Evolutionary conservation across 2,113 vertebrate species (phyloP).

Genomic region (Laterallus jamaicensis): DNA sequence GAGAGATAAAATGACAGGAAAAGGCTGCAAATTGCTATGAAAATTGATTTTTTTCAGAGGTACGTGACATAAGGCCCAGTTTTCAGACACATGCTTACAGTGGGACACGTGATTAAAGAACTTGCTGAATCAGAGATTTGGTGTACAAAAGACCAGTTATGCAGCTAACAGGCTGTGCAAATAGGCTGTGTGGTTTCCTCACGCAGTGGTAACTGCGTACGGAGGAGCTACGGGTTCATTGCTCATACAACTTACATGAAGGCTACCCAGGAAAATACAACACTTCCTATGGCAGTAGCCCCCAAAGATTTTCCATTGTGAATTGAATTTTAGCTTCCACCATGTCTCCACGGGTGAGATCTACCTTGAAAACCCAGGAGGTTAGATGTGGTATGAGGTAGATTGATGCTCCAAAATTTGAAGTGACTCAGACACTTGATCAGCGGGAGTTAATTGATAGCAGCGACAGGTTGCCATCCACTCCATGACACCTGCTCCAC

Average conservation of each 20-base stretch:
- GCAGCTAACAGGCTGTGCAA: slow-evolving; percentile 36
- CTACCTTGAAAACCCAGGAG: not conserved
- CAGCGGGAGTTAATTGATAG: slow-evolving; percentile 19
- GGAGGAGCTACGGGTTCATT: not conserved
- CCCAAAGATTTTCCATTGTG: not conserved
- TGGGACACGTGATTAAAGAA: slow-evolving; percentile 19
- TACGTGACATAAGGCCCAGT: not conserved
- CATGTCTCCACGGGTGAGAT: not conserved
- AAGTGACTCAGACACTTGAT: slow-evolving; percentile 19
- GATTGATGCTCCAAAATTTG: not conserved
- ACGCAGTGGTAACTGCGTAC: accelerated
- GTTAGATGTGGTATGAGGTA: not conserved
- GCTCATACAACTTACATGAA: not conserved
- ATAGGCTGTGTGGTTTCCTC: slow-evolving; percentile 6
- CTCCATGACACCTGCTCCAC: no score
- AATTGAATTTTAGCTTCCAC: not conserved
- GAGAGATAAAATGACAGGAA: not conserved
- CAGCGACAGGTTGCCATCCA: not conserved
- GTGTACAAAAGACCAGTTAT: slow-evolving; percentile 50
- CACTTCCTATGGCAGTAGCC: not conserved
- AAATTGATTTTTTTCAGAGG: slow-evolving; percentile 26
- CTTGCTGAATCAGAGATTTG: slow-evolving; percentile 59
- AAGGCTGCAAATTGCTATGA: not conserved
- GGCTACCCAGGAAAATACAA: accelerated
- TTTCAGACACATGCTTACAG: not conserved